Evolutionary conservation across 2,797 vertebrate genomes (phyloP), one percentile per base, ranked within the genome.

Genomic region (Prunella strophiata): DNA sequence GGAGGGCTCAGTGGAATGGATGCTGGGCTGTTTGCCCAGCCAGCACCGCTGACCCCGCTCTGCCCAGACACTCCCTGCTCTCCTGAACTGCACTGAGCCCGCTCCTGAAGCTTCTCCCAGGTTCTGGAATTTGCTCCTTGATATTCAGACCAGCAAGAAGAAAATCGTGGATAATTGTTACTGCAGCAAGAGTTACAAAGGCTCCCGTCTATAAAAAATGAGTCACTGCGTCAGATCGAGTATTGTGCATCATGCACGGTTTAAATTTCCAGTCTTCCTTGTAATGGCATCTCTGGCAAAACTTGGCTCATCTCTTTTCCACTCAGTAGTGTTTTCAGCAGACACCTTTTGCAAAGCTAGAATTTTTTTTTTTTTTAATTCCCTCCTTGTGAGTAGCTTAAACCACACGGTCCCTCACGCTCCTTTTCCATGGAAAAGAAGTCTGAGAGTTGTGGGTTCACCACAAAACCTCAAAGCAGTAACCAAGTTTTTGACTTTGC

Each of bases 361-460:
- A 25, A 4, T 8, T 10, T 36, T 36, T 27, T 13, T 16, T 51
- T 45, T 32, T 17, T 20, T 29, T 11, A 20, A 20, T 17, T 13
- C 21, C 7, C 6, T 2, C 10, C 8, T 42, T 30, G 7, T 45
- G 42, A 68, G 8, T 81, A 87, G 29, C 10, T 29, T 67, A 40
- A 89, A 57, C 45, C 17, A 34, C 1, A 1, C 13, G 55, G 29
- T 48, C 66, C 63, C 48, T 92, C 8, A 4, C 0, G 0, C 23
- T 80, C 42, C 20, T 80, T 79, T 75, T 84, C 58, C 34, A n/a
- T 88, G 47, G 20, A 77, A 71, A 84, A 75, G 38, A 42, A 11
- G 17, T 57, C 87, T 66, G 67, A 9, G 9, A 74, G 71, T 61
- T 92, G 25, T 0, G 2, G 70, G 62, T 79, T 93, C 19, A 51